These are phyloP conservation scores for Pipistrellus nathusii DNA, from an alignment of 2,797 vertebrate genomes.

Conservation along the genomic window DNA sequence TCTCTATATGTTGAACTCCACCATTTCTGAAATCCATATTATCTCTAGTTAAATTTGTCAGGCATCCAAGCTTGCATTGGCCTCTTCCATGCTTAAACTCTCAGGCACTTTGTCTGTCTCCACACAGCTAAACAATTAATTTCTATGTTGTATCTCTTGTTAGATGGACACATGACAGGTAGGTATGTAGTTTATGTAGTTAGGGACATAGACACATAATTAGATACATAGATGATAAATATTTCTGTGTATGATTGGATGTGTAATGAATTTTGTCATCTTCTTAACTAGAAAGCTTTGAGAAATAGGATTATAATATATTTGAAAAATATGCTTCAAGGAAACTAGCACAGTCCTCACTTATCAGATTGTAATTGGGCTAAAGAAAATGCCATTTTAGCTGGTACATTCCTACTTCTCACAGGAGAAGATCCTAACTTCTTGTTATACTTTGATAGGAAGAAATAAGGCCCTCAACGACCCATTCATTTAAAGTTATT, in stretches of 20 bases:
- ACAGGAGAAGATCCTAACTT: background rate
- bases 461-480: background rate
- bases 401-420: background rate
- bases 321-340: conserved; percentile 5
- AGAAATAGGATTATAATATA: background rate
- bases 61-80: background rate
- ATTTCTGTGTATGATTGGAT: background rate
- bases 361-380: background rate
- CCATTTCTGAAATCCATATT: background rate
- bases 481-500: background rate
- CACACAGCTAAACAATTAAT: background rate
- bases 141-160: background rate
- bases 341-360: background rate
- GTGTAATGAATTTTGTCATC: background rate
- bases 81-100: background rate
- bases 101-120: background rate
- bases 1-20: background rate
- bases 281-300: background rate
- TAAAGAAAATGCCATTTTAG: background rate
- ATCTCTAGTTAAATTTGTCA: background rate
- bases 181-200: background rate
- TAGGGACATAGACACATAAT: background rate
- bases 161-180: background rate
- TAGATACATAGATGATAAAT: background rate
- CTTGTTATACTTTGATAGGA: background rate